These are phyloP conservation scores for Pyralis farinalis DNA, from an alignment of 2,888 invertebrate genomes.

Conservation along the genomic window DNA sequence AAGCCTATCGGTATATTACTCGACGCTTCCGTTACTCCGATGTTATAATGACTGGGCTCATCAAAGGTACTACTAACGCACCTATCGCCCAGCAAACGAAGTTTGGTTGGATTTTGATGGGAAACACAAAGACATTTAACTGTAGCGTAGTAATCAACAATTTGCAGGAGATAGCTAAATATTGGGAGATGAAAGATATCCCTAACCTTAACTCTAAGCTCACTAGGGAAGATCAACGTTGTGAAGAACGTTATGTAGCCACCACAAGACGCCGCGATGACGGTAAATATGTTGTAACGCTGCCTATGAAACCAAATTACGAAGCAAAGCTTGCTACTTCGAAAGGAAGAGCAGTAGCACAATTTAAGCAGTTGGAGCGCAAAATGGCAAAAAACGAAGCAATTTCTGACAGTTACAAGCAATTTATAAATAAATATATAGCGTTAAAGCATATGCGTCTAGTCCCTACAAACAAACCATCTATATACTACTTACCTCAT, in stretches of 20 bases:
- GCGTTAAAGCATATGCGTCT: constrained; percentile 7
- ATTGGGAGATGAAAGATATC: constrained; percentile 12
- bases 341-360: constrained; percentile 8
- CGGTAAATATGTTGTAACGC: constrained; percentile 10
- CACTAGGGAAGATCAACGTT: constrained; percentile 7
- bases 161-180: too few species aligned
- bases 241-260: constrained; percentile 3
- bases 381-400: constrained; percentile 3
- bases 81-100: constrained; percentile 20
- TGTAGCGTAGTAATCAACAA: constrained; percentile 9
- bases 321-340: constrained; percentile 4
- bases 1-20: constrained; percentile 17
- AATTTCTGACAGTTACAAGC: background rate
- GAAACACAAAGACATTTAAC: constrained; percentile 12
- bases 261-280: constrained; percentile 4
- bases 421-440: constrained; percentile 9
- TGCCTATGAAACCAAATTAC: constrained; percentile 11
- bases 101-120: constrained; percentile 21
- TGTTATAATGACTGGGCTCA: constrained; percentile 17
- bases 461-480: background rate
- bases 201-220: background rate
- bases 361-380: constrained; percentile 2
- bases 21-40: constrained; percentile 15
- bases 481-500: constrained; percentile 8
- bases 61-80: constrained; percentile 8